Evolutionary conservation across 1,140 invertebrate species (phyloP).

Genomic region (Cyrtorhinus lividipennis): DNA sequence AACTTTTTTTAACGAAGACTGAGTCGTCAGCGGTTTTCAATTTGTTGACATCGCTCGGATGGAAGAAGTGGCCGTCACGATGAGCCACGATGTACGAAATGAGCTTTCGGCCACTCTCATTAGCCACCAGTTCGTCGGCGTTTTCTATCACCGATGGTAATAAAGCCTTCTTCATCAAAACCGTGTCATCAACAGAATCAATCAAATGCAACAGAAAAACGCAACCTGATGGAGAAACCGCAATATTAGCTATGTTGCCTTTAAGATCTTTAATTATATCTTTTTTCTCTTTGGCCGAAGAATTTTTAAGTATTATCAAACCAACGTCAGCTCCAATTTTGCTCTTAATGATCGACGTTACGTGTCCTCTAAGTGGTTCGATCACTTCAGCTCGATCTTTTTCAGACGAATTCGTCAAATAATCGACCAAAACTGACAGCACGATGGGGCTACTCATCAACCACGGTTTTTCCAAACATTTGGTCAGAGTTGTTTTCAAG

Average conservation of each 20-base stretch:
- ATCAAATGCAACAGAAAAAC: constrained; percentile 67
- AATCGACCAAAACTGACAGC: constrained; percentile 69
- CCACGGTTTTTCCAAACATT: constrained; percentile 23
- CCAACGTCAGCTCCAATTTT: constrained; percentile 64
- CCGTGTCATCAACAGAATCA: constrained; percentile 85
- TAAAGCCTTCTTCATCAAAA: constrained; percentile 66
- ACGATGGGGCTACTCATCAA: constrained; percentile 39
- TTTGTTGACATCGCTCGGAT: constrained; percentile 51
- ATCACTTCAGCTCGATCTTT: constrained; percentile 57
- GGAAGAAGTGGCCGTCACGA: constrained; percentile 55
- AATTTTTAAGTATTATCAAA: constrained; percentile 63
- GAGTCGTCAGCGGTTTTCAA: constrained; percentile 54
- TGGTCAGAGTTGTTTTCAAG: constrained; percentile 51
- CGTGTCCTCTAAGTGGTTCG: constrained; percentile 46
- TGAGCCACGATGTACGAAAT: constrained; percentile 73
- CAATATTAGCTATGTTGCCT: constrained; percentile 62
- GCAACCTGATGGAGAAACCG: constrained; percentile 74
- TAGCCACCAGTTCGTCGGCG: constrained; percentile 49
- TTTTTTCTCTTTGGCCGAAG: constrained; percentile 30
- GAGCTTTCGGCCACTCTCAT: constrained; percentile 57
- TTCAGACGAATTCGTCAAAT: constrained; percentile 49
- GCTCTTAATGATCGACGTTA: constrained; percentile 68
- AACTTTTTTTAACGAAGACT: constrained; percentile 12
- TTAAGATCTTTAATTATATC: constrained; percentile 68
- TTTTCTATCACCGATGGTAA: constrained; percentile 57